Conservation (phyloP, 2,888 invertebrate genomes). For the Pterostichus niger region DNA sequence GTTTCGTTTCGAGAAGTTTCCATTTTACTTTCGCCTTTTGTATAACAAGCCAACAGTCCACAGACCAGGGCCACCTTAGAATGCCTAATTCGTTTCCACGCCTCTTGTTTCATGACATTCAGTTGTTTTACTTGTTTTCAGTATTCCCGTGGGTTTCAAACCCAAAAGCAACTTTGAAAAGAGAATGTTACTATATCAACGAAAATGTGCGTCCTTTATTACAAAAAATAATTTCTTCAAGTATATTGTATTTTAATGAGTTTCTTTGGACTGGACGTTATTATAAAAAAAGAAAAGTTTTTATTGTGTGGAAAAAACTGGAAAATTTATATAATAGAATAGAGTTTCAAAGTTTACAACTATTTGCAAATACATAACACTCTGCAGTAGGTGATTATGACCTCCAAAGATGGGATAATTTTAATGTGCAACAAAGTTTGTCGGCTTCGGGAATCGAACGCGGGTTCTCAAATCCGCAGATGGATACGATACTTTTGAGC, state of each 20-base stretch:
- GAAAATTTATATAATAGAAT: conserved; percentile 10
- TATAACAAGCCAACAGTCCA: background rate
- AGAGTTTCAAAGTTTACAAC: too few species aligned
- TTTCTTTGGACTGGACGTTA: background rate
- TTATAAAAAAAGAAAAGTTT: conserved; percentile 13
- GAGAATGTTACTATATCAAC: too few species aligned
- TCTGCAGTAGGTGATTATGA: background rate
- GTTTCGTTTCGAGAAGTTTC: conserved; percentile 39
- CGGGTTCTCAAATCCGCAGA: too few species aligned
- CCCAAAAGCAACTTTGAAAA: background rate
- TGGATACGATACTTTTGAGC: too few species aligned
- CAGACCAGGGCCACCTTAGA: conserved; percentile 11
- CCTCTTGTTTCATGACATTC: conserved; percentile 1
- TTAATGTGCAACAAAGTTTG: too few species aligned
- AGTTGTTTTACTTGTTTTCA: conserved; percentile 9
- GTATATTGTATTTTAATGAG: background rate
- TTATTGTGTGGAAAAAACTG: background rate
- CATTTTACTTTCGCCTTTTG: conserved; percentile 29
- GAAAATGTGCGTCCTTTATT: too few species aligned
- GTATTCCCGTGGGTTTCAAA: background rate
- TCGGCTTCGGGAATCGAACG: too few species aligned
- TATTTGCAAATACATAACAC: too few species aligned
- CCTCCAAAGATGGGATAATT: background rate
- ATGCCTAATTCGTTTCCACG: conserved; percentile 14
- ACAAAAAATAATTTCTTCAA: too few species aligned